Evolutionary conservation across 2,113 vertebrate species (phyloP).

Genomic region (Elephantulus edwardii): DNA sequence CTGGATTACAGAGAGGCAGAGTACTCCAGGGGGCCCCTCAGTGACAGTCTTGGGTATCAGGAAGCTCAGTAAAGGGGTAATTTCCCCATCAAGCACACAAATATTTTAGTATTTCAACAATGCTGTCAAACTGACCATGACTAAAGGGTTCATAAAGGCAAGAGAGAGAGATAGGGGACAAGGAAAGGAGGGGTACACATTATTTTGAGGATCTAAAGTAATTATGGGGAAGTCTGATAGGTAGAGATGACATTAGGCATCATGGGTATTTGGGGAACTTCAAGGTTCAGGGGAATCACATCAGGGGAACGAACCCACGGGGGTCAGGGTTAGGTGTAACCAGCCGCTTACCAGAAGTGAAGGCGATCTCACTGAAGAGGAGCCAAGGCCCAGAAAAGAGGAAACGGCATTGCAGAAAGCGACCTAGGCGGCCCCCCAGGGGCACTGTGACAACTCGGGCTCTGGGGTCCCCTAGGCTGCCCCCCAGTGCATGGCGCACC

Average conservation of each 20-base stretch:
- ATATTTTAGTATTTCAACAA: neutral
- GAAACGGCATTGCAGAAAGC: conserved; percentile 92
- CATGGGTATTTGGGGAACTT: neutral
- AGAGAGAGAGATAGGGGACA: neutral
- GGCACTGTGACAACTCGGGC: conserved; percentile 88
- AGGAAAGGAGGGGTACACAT: neutral
- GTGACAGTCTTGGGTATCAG: too few species aligned
- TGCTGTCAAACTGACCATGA: too few species aligned
- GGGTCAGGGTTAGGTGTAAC: accelerated
- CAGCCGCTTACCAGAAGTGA: conserved; percentile 87
- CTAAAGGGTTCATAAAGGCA: neutral
- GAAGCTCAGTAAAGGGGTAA: neutral
- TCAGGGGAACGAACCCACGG: too few species aligned
- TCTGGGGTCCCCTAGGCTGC: conserved; percentile 90
- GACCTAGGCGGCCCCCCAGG: conserved; percentile 83
- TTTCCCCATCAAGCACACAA: neutral
- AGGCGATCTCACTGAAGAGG: conserved; percentile 95
- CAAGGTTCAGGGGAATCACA: too few species aligned
- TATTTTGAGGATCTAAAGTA: too few species aligned
- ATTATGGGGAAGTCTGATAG: neutral
- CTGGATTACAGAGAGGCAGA: neutral
- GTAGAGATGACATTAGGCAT: neutral
- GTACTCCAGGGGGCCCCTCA: neutral
- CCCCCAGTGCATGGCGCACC: conserved; percentile 82
- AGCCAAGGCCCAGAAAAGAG: conserved; percentile 92